Percentiles rank a stretch among this genome's conserved stretches.
Evolutionary conservation across 2,797 vertebrate species (phyloP).

Genomic region (Leuciscus waleckii): DNA sequence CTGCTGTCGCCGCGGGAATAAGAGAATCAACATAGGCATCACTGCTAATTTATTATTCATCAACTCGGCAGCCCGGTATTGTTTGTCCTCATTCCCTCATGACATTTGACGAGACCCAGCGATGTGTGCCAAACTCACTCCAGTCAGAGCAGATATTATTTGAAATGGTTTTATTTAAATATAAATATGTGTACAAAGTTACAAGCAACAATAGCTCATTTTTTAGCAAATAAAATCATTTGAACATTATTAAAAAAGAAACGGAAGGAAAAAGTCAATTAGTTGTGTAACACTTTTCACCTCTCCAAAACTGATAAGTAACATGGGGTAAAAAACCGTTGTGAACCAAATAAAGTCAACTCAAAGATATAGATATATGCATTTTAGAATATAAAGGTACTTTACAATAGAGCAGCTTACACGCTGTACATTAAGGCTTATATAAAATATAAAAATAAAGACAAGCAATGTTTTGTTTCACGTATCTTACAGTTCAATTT

Average conservation of each 20-base stretch:
- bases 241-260: slow-evolving; percentile 77
- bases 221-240: slow-evolving; percentile 82
- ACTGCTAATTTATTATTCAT: slow-evolving; percentile 81
- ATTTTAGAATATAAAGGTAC: slow-evolving; percentile 82
- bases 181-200: slow-evolving; percentile 92
- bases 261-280: slow-evolving; percentile 74
- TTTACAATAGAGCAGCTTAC: slow-evolving; percentile 85
- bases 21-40: slow-evolving; percentile 78
- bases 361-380: slow-evolving; percentile 75
- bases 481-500: slow-evolving; percentile 64
- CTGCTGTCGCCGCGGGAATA: slow-evolving; percentile 68
- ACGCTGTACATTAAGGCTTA: slow-evolving; percentile 89
- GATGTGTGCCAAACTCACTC: slow-evolving; percentile 61
- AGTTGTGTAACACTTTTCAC: slow-evolving; percentile 72
- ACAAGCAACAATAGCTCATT: slow-evolving; percentile 84
- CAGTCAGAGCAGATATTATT: slow-evolving; percentile 72
- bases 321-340: slow-evolving; percentile 66
- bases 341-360: slow-evolving; percentile 73
- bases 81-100: slow-evolving; percentile 67
- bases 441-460: slow-evolving; percentile 90
- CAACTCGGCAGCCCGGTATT: slow-evolving; percentile 72
- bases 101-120: slow-evolving; percentile 44
- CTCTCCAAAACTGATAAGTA: slow-evolving; percentile 76
- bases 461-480: slow-evolving; percentile 79
- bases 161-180: slow-evolving; percentile 89